A percentile compares a stretch with the other conserved stretches of the same genome.
Conservation (phyloP, 2,113 vertebrate species). For the Aepyceros melampus region DNA sequence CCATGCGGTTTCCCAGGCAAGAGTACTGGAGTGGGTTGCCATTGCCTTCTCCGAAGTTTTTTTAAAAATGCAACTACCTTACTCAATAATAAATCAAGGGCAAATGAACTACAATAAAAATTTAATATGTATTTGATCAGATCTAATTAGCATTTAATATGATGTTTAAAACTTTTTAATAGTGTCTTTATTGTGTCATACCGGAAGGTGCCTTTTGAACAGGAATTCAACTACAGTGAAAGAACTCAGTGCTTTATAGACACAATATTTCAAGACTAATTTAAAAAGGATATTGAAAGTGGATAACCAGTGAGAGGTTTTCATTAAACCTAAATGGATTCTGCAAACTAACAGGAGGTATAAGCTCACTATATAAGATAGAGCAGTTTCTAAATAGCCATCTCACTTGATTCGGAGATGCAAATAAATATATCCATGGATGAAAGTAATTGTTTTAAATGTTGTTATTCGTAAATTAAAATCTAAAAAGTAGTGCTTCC, state of each 20-base stretch:
- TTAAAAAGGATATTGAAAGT: conserved; percentile 43
- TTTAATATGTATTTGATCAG: conserved; percentile 40
- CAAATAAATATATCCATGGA: not conserved
- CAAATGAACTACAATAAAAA: conserved; percentile 50
- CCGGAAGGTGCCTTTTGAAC: conserved; percentile 2
- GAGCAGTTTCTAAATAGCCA: not conserved
- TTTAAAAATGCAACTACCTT: not conserved
- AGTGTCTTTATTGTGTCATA: not conserved
- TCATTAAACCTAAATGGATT: conserved; percentile 43
- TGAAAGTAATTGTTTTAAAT: conserved; percentile 27
- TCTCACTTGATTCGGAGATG: not conserved
- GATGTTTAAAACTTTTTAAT: conserved; percentile 41
- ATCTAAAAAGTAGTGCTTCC: not conserved
- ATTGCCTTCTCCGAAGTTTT: not conserved
- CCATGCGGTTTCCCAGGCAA: no score
- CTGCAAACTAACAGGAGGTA: not conserved
- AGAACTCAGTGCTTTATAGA: not conserved
- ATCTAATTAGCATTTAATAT: conserved; percentile 57
- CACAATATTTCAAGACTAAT: conserved; percentile 22
- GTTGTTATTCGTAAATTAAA: conserved; percentile 11
- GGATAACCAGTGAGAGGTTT: not conserved
- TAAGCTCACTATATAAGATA: not conserved
- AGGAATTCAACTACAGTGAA: not conserved
- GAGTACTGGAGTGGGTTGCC: no score
- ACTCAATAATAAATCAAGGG: conserved; percentile 28